Base-by-base conservation (phyloP, 1,140 invertebrate genomes). In the Apis dorsata region DNA sequence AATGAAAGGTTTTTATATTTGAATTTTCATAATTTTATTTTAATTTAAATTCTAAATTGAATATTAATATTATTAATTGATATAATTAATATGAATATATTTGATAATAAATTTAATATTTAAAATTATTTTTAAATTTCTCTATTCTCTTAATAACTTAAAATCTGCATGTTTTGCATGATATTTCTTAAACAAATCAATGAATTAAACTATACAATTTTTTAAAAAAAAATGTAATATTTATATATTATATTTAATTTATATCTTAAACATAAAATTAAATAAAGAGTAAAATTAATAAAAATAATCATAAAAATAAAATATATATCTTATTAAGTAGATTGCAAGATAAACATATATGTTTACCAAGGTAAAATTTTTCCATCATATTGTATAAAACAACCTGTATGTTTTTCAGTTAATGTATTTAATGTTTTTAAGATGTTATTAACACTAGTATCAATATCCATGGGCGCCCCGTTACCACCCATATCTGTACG, bases 401-500 rank as follows among this genome's bases (percentile, higher is more conserved):
- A 94, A 2, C 97, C 98, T 90, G 95, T 97, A 74, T 98, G 95
- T 63, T 94, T 87, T 82, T 96, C 95, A 24, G 93, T 94, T 2
- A 98, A 90, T 1, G 92, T 94, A 57, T 93, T 83, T 17, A 98
- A 91, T 1, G 96, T 96, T 17, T 95, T 92, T 11, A 98, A 91
- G 51, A 98, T 96, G 12, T 94, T 93, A 0, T 85, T 86, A 1
- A 96, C 95, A 90, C 96, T 96, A 3, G 95, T 94, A 65, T 96
- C 94, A 17, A 97, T 92, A 76, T 96, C 95, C 17, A 98, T 90
- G 0, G 96, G 96, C 3, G 98, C 98, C 86, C 96, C 96, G 70
- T 93, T 92, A 15, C 97, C 97, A 9, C 98, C 98, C 97, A 99
- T 97, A 80, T 97, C 97, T 0, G 98, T 99, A 89, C 96, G 96